Conservation (phyloP, 2,888 invertebrate species). For the Limnephilus marmoratus region DNA sequence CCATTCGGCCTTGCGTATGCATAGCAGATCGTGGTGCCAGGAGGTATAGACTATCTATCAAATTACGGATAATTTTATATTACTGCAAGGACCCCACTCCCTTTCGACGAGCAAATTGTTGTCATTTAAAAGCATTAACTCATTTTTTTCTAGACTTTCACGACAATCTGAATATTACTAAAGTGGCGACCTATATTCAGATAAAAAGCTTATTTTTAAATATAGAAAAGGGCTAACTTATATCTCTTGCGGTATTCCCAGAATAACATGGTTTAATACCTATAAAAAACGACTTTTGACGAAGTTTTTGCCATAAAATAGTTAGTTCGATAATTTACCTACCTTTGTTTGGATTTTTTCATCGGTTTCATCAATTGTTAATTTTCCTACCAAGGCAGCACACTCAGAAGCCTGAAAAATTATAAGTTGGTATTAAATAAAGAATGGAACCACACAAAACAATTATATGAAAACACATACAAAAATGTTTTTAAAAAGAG, state of each 20-base stretch:
- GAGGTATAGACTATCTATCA: too few species aligned
- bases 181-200: too few species aligned
- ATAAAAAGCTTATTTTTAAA: too few species aligned
- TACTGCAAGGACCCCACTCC: too few species aligned
- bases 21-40: too few species aligned
- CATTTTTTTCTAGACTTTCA: too few species aligned
- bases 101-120: too few species aligned
- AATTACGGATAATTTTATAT: too few species aligned
- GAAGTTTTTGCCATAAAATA: not conserved
- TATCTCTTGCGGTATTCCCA: not conserved
- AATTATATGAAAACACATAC: not conserved
- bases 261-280: not conserved
- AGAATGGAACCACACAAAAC: not conserved
- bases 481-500: not conserved
- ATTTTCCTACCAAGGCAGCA: not conserved
- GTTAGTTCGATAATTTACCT: not conserved
- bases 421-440: not conserved
- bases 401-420: conserved; percentile 11
- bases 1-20: too few species aligned
- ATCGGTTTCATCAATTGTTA: conserved; percentile 23
- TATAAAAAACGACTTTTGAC: not conserved
- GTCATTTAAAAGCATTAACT: too few species aligned
- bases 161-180: too few species aligned
- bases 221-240: not conserved
- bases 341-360: conserved; percentile 8